Percentiles rank a stretch among this genome's conserved stretches.
Conservation (phyloP, 2,113 vertebrate species). For the Halichoeres trimaculatus region DNA sequence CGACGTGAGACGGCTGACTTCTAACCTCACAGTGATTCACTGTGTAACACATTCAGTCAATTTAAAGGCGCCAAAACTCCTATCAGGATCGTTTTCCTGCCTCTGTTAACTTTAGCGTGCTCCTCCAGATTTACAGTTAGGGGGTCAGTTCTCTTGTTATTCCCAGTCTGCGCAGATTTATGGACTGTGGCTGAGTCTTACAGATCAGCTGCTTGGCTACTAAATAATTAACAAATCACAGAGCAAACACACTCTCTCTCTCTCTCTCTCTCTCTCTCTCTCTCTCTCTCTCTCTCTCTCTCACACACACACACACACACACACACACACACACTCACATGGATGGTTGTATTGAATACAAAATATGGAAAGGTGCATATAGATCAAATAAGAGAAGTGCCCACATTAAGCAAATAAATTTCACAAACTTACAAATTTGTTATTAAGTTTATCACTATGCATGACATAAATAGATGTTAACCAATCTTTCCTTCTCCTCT, state of each 20-base stretch:
- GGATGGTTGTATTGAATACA: no score
- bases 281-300: no score
- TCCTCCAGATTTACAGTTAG: slow-evolving; percentile 71
- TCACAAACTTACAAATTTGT: no score
- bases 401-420: no score
- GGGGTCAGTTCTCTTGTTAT: slow-evolving; percentile 64
- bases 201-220: slow-evolving; percentile 39
- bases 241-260: no score
- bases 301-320: slow-evolving; percentile 12
- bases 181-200: slow-evolving; percentile 57
- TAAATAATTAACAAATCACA: slow-evolving; percentile 70
- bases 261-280: no score
- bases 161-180: slow-evolving; percentile 66
- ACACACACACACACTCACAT: slow-evolving; percentile 18
- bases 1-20: slow-evolving; percentile 11
- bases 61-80: slow-evolving; percentile 55
- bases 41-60: slow-evolving; percentile 44
- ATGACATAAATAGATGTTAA: no score
- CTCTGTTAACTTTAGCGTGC: slow-evolving; percentile 50
- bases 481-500: no score
- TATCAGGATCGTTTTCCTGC: slow-evolving; percentile 62
- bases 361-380: no score
- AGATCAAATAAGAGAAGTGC: no score
- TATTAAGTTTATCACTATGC: no score
- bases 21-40: slow-evolving; percentile 24